These are phyloP conservation scores for Caenorhabditis sp. DNA, from an alignment of 2,888 invertebrate genomes.

Conservation along the genomic window DNA sequence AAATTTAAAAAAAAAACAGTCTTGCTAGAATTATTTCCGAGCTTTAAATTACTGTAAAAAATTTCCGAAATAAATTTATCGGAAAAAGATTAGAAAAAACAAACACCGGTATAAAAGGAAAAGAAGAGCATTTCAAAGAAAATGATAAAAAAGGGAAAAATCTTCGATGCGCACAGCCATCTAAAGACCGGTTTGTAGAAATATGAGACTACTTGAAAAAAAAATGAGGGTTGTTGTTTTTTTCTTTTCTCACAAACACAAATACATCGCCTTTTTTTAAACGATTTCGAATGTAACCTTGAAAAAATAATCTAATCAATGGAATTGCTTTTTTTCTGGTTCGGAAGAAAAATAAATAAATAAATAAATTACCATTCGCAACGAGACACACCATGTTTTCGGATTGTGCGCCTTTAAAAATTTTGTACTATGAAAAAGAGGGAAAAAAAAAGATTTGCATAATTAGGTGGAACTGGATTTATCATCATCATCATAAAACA, in stretches of 20 bases:
- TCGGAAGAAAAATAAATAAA: neutral
- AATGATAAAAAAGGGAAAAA: neutral
- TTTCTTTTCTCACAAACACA: neutral
- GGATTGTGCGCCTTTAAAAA: too few relatives aligned
- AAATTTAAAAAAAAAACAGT: too few relatives aligned
- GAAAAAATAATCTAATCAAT: neutral
- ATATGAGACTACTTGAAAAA: conserved; percentile 1
- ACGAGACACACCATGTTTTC: neutral
- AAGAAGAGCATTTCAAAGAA: too few relatives aligned
- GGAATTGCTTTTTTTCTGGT: neutral
- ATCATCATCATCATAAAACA: neutral
- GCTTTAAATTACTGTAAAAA: too few relatives aligned
- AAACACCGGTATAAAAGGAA: too few relatives aligned
- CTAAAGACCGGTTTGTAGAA: conserved; percentile 1
- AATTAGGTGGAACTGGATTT: neutral
- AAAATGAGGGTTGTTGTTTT: neutral
- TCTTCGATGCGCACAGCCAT: neutral
- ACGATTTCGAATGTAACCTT: conserved; percentile 1
- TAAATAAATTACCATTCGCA: neutral
- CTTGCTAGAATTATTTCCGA: too few relatives aligned
- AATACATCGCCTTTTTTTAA: neutral
- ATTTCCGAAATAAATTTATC: too few relatives aligned
- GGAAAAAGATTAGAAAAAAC: too few relatives aligned
- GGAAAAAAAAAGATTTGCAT: conserved; percentile 1
- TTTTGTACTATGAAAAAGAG: too few relatives aligned